Evolutionary conservation across 2,797 vertebrate species (phyloP), one percentile per base, ranked within the genome.

Genomic region (Lepilemur ruficaudatus): DNA sequence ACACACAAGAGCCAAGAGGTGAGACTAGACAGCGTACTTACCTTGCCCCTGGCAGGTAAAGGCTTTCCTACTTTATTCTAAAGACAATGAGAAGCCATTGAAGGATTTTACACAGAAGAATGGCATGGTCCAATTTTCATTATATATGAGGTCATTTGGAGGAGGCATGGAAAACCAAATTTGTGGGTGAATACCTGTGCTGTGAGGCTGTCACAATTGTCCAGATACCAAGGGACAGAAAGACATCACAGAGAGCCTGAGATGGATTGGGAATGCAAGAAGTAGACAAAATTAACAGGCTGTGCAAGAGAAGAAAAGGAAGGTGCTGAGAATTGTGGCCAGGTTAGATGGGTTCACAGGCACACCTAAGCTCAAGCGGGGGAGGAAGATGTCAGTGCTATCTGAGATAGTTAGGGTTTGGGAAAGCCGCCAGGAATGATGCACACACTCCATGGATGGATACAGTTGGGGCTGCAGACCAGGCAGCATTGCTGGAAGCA

Each of bases 391-490:
- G 41, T 23, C 1, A 25, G 13, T 25, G 25, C 23, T 72, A 3
- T 25, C 4, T 52, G 52, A 69, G 79, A 11, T 22, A 9, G 7
- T 72, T 22, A 55, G 17, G 13, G 20, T 11, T 11, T 73, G 32
- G 48, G 20, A 30, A 61, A 17, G 59, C 32, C 41, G 18, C 32
- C 5, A 22, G 18, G 4, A 43, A 35, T 30, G 38, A 10, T 23
- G 7, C 17, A 3, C 13, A 14, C 17, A 30, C 9, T 18, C 30
- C 13, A 20, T 3, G 35, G 59, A 46, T 75, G 28, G n/a, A 9
- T 80, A 4, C 7, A 25, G 0, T 1, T 1, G 38, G 25, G 25
- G 2, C 2, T 72, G 20, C 52, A 20, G n/a, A 35, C 2, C 35
- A 3, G n/a, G 20, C 1, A 35, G 14, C 12, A 30, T 43, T 48